phyloP scores from a whole-genome alignment of 2,797 vertebrate genomes.

The Myoxocephalus aenaeus region DNA sequence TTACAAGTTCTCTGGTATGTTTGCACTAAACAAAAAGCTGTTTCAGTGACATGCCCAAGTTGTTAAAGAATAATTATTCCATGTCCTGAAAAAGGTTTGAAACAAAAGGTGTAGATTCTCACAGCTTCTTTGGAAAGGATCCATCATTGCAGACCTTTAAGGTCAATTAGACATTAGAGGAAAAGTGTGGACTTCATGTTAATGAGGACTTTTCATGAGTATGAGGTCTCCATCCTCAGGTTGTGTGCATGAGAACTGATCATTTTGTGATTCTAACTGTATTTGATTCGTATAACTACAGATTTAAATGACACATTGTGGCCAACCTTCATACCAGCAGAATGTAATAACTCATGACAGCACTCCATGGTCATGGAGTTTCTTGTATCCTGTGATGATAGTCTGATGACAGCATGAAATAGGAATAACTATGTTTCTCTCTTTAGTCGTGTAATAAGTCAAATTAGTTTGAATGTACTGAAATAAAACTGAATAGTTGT shows the following conservation, averaged over 20 bases:
- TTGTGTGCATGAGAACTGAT: not conserved
- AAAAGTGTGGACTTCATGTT: constrained; percentile 9
- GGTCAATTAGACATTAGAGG: not conserved
- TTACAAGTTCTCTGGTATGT: no score
- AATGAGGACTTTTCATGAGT: constrained; percentile 26
- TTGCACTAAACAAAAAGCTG: not conserved
- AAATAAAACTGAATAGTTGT: not conserved
- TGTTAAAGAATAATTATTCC: not conserved
- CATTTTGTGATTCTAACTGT: not conserved
- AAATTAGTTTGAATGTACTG: not conserved
- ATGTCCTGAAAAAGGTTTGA: not conserved
- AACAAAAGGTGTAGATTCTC: not conserved
- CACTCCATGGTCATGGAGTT: not conserved
- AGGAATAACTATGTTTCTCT: not conserved
- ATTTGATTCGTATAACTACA: not conserved
- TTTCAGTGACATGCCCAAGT: not conserved
- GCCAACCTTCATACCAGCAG: not conserved
- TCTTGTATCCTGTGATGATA: not conserved
- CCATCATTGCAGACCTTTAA: not conserved
- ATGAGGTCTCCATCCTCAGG: not conserved
- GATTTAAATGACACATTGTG: not conserved
- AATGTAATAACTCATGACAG: not conserved
- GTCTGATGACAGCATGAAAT: not conserved
- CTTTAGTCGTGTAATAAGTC: not conserved
- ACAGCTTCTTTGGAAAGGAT: not conserved